Conservation (phyloP, 2,113 vertebrate genomes). For the Lepidothrix coronata region DNA sequence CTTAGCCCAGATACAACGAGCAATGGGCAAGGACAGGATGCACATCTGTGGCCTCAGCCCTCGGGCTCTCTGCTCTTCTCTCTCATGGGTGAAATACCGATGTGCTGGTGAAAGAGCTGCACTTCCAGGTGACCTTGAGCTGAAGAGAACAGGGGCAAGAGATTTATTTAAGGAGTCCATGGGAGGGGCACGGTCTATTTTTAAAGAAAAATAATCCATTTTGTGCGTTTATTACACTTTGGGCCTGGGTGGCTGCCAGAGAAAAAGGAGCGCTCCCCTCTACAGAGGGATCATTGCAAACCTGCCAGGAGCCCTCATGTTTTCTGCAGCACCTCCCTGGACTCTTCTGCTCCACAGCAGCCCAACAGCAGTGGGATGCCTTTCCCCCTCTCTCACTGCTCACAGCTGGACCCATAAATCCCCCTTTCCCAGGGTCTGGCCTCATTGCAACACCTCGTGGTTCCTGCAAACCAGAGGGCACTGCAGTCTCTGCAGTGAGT, state of each 20-base stretch:
- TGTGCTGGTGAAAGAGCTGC: not conserved
- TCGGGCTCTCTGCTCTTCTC: not conserved
- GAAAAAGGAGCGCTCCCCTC: not conserved
- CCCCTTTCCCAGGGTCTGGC: not conserved
- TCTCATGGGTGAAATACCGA: not conserved
- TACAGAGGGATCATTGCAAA: not conserved
- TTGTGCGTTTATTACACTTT: not conserved
- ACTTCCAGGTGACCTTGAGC: conserved; percentile 11
- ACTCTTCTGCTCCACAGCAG: not conserved
- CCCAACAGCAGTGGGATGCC: not conserved
- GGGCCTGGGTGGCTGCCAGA: not conserved
- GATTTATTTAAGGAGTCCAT: conserved; percentile 12
- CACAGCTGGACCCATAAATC: rapidly evolving
- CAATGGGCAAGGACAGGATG: not conserved
- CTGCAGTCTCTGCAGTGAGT: not conserved
- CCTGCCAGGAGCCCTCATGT: rapidly evolving
- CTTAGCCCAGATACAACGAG: not conserved
- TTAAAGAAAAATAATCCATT: conserved; percentile 4
- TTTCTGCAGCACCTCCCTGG: not conserved
- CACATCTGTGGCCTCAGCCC: not conserved
- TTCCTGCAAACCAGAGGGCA: not conserved
- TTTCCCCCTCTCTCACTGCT: not conserved
- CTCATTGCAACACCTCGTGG: not conserved
- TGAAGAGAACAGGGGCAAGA: not conserved
- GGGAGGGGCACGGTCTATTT: not conserved